Evolutionary conservation across 2,113 vertebrate species (phyloP).

Genomic region (Emberiza fucata): DNA sequence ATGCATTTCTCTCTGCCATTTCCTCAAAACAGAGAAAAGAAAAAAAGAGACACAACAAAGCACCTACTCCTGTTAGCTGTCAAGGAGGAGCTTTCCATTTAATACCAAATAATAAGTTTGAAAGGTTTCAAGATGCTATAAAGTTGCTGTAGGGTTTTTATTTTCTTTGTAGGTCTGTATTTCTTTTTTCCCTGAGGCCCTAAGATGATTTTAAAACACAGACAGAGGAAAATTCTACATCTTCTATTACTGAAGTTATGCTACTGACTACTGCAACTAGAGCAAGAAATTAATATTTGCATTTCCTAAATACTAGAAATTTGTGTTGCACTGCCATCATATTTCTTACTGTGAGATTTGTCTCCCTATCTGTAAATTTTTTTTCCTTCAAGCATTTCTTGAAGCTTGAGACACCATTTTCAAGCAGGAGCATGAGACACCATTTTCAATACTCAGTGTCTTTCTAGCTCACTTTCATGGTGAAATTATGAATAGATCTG

Average conservation of each 20-base stretch:
- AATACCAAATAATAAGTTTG: background rate
- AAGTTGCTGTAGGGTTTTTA: background rate
- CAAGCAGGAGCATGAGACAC: background rate
- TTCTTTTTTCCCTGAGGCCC: background rate
- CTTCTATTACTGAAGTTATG: background rate
- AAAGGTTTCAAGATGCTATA: background rate
- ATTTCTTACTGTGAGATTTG: background rate
- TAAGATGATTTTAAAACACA: background rate
- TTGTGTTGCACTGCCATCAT: background rate
- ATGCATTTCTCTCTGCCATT: background rate
- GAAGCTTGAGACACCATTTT: background rate
- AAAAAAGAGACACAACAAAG: background rate
- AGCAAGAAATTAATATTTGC: background rate
- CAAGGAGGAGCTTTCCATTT: background rate
- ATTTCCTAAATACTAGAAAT: background rate
- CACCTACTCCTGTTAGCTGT: background rate
- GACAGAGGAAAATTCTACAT: background rate
- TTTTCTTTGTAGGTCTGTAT: background rate
- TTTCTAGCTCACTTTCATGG: background rate
- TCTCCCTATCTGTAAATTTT: background rate
- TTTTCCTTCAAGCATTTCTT: background rate
- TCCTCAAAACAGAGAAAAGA: background rate
- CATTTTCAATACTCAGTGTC: background rate
- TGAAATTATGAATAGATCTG: background rate
- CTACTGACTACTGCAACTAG: background rate